These are phyloP conservation scores for Agrypnus murinus DNA, from an alignment of 2,888 invertebrate genomes.

Conservation along the genomic window DNA sequence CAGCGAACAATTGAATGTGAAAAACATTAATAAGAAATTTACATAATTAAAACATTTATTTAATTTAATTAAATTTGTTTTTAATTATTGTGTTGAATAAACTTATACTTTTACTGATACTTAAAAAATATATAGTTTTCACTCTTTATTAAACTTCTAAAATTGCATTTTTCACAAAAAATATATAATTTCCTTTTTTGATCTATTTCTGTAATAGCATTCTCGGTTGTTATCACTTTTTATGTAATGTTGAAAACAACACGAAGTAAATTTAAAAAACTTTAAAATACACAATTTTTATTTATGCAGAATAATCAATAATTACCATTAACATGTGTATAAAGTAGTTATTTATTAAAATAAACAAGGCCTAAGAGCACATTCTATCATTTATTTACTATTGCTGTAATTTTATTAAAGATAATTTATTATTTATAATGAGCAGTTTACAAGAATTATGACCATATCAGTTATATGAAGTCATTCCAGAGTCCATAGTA, in stretches of 20 bases:
- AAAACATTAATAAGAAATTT: not conserved
- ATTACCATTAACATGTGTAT: not conserved
- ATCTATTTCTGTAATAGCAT: too few relatives aligned
- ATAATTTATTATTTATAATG: slow-evolving; percentile 45
- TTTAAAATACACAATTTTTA: slow-evolving; percentile 6
- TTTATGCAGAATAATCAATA: slow-evolving; percentile 7
- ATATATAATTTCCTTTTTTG: too few relatives aligned
- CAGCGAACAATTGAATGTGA: not conserved
- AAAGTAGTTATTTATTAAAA: slow-evolving; percentile 14
- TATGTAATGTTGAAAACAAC: too few relatives aligned
- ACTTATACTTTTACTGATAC: too few relatives aligned
- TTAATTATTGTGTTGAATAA: too few relatives aligned
- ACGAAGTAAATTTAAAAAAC: too few relatives aligned
- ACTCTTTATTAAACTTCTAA: too few relatives aligned
- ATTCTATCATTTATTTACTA: slow-evolving; percentile 32
- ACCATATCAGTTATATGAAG: slow-evolving; percentile 40
- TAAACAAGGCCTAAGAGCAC: slow-evolving; percentile 24
- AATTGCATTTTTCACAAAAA: too few relatives aligned
- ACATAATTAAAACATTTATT: not conserved
- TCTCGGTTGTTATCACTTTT: too few relatives aligned
- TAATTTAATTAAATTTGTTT: too few relatives aligned
- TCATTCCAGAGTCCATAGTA: slow-evolving; percentile 45
- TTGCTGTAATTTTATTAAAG: slow-evolving; percentile 35
- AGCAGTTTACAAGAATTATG: slow-evolving; percentile 38
- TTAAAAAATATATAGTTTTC: too few relatives aligned